Conservation (phyloP, 2,113 vertebrate genomes). For the Garra rufa region DNA sequence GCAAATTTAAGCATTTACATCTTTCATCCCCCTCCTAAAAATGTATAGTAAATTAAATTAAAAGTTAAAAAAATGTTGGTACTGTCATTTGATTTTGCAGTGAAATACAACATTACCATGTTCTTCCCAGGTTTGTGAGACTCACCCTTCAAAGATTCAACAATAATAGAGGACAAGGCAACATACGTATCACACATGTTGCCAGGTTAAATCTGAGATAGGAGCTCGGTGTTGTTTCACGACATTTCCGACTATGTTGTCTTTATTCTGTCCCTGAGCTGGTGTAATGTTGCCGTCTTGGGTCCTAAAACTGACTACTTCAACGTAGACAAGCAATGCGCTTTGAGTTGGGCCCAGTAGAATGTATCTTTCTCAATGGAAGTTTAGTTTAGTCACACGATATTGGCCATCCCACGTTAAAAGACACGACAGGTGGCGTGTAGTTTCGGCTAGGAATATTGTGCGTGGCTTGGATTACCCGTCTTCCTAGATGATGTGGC, state of each 20-base stretch:
- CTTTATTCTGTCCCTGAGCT: not conserved
- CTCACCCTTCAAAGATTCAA: not conserved
- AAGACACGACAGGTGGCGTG: conserved; percentile 70
- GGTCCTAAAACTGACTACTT: not conserved
- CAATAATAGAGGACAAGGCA: not conserved
- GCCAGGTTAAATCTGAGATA: not conserved
- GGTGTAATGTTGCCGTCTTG: not conserved
- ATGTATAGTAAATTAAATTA: not conserved
- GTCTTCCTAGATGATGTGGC: conserved; percentile 79
- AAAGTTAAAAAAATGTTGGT: not conserved
- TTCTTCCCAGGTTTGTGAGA: not conserved
- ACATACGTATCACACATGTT: not conserved
- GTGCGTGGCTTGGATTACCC: conserved; percentile 77
- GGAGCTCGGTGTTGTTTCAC: not conserved
- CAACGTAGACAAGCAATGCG: not conserved
- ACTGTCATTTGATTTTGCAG: not conserved
- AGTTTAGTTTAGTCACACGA: conserved; percentile 52
- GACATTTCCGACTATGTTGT: not conserved
- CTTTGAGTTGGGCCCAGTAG: conserved; percentile 38
- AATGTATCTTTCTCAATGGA: conserved; percentile 58
- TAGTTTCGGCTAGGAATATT: conserved; percentile 61
- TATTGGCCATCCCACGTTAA: conserved; percentile 68
- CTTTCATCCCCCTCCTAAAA: not conserved
- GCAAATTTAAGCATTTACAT: too few relatives aligned
- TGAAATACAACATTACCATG: not conserved